phyloP scores from a whole-genome alignment of 2,113 vertebrate species.

The Melanerpes aurifrons region DNA sequence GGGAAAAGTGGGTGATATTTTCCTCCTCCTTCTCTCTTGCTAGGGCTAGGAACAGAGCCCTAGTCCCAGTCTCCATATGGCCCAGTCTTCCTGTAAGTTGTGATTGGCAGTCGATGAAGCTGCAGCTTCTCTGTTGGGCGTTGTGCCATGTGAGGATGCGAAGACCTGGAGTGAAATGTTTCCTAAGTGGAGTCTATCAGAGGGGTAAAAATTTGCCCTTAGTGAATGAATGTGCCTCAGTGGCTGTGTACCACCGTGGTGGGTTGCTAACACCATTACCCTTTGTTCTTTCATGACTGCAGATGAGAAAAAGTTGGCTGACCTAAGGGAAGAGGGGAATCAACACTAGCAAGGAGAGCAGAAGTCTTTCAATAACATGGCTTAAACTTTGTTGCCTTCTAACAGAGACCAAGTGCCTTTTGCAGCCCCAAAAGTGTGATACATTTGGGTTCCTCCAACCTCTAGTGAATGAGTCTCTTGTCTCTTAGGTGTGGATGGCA shows the following conservation, averaged over 20 bases:
- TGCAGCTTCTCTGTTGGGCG: neutral
- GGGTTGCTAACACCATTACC: neutral
- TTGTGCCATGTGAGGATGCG: neutral
- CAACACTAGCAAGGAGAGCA: neutral
- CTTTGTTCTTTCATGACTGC: neutral
- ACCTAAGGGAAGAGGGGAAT: neutral
- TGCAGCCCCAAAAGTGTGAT: neutral
- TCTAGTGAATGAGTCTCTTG: neutral
- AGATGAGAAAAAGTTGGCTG: neutral
- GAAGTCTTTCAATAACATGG: neutral
- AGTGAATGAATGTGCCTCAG: neutral
- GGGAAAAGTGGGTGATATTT: conserved; percentile 32
- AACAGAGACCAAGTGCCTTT: neutral
- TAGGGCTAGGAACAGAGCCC: conserved; percentile 16
- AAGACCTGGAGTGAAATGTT: neutral
- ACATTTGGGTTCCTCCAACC: neutral
- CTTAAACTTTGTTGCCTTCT: neutral
- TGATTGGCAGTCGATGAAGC: neutral
- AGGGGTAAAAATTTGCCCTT: neutral
- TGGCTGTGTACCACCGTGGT: neutral
- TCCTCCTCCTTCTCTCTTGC: neutral
- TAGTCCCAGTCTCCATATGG: neutral
- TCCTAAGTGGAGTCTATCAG: neutral
- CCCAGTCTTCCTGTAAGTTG: neutral
- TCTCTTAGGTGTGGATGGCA: neutral